Percentiles rank a stretch among this genome's conserved stretches.
These are phyloP conservation scores for Charaxes varanes DNA, from an alignment of 1,140 invertebrate genomes.

Conservation along the genomic window DNA sequence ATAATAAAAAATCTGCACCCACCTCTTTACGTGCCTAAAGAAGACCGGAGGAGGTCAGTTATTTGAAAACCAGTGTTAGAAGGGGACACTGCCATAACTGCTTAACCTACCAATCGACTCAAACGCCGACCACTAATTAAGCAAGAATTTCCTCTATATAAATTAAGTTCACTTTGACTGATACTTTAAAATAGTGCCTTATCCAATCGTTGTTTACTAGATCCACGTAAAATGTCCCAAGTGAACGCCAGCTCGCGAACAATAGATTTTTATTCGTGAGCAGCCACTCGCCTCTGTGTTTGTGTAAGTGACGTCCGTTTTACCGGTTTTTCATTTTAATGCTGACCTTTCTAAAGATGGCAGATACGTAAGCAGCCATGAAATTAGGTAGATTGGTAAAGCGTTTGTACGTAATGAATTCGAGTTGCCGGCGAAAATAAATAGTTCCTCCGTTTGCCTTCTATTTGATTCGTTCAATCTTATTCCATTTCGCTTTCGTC, in stretches of 20 bases:
- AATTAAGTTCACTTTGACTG: neutral
- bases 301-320: slow-evolving; percentile 37
- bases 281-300: slow-evolving; percentile 33
- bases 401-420: slow-evolving; percentile 12
- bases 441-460: neutral
- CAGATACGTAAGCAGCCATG: slow-evolving; percentile 23
- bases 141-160: too few relatives aligned
- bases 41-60: too few relatives aligned
- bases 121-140: too few relatives aligned
- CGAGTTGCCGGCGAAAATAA: slow-evolving; percentile 7
- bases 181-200: slow-evolving; percentile 1
- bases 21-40: too few relatives aligned
- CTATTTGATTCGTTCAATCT: neutral
- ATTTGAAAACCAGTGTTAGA: too few relatives aligned
- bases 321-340: slow-evolving; percentile 31
- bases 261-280: slow-evolving; percentile 54
- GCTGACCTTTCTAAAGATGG: slow-evolving; percentile 26
- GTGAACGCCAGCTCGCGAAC: slow-evolving; percentile 32
- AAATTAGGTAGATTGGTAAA: slow-evolving; percentile 22
- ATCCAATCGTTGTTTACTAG: slow-evolving; percentile 10
- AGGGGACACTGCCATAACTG: too few relatives aligned
- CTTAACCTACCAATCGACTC: too few relatives aligned
- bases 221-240: slow-evolving; percentile 17
- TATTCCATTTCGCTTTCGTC: too few relatives aligned
- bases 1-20: too few relatives aligned